Percentiles rank a stretch among this genome's conserved stretches.
phyloP scores from a whole-genome alignment of 2,888 invertebrate genomes.

The Sicus ferrugineus region DNA sequence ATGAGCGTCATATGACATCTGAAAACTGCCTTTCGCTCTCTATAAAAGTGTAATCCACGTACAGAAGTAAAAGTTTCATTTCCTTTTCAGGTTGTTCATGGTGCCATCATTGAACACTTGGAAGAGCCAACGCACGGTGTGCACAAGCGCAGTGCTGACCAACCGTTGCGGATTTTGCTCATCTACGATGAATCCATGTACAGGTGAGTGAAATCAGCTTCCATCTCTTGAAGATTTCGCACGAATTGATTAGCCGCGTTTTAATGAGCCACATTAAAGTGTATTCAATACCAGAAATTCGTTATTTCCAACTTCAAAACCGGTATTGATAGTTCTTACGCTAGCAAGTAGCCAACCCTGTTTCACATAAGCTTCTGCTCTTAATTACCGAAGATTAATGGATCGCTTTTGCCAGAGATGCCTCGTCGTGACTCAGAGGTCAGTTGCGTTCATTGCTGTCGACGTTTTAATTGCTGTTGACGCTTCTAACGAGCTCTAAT shows the following conservation, averaged over 20 bases:
- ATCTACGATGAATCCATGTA: slow-evolving; percentile 89
- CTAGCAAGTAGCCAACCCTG: no score
- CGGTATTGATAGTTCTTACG: no score
- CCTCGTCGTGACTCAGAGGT: not conserved
- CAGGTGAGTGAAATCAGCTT: slow-evolving; percentile 78
- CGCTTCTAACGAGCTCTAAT: not conserved
- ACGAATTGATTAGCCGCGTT: not conserved
- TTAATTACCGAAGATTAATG: no score
- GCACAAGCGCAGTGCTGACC: slow-evolving; percentile 78
- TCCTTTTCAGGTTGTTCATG: slow-evolving; percentile 77
- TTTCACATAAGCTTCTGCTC: no score
- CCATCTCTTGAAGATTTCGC: not conserved
- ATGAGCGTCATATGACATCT: no score
- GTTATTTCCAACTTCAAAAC: not conserved
- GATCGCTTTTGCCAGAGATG: not conserved
- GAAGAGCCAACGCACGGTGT: slow-evolving; percentile 69
- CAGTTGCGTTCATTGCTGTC: not conserved
- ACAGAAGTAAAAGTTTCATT: no score
- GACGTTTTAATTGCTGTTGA: not conserved
- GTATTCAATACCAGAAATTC: not conserved
- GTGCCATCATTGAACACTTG: slow-evolving; percentile 80
- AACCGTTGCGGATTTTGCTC: slow-evolving; percentile 83
- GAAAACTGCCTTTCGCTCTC: no score
- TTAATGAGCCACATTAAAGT: not conserved
- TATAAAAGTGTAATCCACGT: no score